A percentile compares a stretch with the other conserved stretches of the same genome.
Conservation (phyloP, 2,113 vertebrate genomes). For the Cheirogaleus medius region DNA sequence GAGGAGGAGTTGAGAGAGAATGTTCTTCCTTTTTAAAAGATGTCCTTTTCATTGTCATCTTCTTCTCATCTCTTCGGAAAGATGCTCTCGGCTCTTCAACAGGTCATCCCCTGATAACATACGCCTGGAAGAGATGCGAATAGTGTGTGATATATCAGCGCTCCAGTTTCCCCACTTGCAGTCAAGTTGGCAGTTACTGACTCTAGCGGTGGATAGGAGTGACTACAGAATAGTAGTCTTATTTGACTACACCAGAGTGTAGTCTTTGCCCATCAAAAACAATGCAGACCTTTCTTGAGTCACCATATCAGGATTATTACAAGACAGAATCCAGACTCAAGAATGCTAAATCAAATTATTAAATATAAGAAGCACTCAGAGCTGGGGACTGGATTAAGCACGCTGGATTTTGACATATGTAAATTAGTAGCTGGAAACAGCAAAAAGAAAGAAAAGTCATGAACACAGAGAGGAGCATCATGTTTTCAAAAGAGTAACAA, state of each 20-base stretch:
- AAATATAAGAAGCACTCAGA: slow-evolving; percentile 5
- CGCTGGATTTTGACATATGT: neutral
- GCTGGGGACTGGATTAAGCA: neutral
- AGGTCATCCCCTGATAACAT: neutral
- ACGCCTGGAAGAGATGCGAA: neutral
- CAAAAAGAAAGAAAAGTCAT: slow-evolving; percentile 1
- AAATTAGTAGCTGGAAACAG: neutral
- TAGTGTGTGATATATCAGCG: neutral
- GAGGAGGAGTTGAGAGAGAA: neutral
- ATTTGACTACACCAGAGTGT: neutral
- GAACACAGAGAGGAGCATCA: neutral
- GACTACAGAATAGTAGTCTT: neutral
- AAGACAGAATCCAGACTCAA: neutral
- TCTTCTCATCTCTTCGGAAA: neutral
- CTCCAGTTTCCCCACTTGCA: neutral
- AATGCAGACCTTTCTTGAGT: neutral
- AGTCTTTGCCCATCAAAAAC: neutral
- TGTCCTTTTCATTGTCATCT: neutral
- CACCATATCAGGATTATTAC: neutral
- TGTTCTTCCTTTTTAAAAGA: neutral
- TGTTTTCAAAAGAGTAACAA: neutral
- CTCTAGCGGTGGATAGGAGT: neutral
- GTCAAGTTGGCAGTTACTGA: neutral
- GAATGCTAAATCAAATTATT: slow-evolving; percentile 30
- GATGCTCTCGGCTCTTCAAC: neutral